Evolutionary conservation across 2,888 invertebrate species (phyloP).

Genomic region (Drosophila formosana): DNA sequence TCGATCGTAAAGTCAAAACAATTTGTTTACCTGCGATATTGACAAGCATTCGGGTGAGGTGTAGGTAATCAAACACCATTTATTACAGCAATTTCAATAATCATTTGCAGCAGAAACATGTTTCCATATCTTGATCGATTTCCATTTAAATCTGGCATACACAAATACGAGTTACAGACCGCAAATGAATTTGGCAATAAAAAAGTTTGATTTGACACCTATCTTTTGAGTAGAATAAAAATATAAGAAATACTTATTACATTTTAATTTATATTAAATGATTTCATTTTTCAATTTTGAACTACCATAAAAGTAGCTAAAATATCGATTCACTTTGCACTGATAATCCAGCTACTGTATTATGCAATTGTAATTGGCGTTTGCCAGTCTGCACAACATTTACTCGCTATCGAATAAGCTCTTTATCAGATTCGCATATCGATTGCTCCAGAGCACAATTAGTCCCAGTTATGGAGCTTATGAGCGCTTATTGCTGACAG

Average conservation of each 20-base stretch:
- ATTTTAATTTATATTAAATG: too few relatives aligned
- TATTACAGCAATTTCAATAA: conserved; percentile 1
- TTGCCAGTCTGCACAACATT: background rate
- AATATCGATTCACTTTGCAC: too few relatives aligned
- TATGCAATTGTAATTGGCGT: background rate
- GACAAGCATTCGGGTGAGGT: background rate
- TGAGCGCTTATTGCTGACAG: conserved; percentile 1
- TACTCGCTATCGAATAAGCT: conserved; percentile 8
- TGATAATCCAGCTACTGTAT: background rate
- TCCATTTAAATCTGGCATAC: too few relatives aligned
- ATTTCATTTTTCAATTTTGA: too few relatives aligned
- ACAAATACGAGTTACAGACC: too few relatives aligned
- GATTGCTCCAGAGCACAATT: conserved; percentile 28
- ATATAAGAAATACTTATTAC: too few relatives aligned
- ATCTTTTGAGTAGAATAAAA: too few relatives aligned
- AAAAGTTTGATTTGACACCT: too few relatives aligned
- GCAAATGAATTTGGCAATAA: too few relatives aligned
- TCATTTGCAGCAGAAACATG: background rate
- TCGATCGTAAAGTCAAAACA: conserved; percentile 26
- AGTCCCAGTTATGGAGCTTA: conserved; percentile 20
- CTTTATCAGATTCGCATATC: conserved; percentile 22
- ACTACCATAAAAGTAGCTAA: too few relatives aligned
- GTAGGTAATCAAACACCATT: conserved; percentile 2
- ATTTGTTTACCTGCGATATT: conserved; percentile 19
- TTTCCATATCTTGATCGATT: background rate